Conservation (phyloP, 1,140 invertebrate species). For the Xylocopa sonorina region DNA sequence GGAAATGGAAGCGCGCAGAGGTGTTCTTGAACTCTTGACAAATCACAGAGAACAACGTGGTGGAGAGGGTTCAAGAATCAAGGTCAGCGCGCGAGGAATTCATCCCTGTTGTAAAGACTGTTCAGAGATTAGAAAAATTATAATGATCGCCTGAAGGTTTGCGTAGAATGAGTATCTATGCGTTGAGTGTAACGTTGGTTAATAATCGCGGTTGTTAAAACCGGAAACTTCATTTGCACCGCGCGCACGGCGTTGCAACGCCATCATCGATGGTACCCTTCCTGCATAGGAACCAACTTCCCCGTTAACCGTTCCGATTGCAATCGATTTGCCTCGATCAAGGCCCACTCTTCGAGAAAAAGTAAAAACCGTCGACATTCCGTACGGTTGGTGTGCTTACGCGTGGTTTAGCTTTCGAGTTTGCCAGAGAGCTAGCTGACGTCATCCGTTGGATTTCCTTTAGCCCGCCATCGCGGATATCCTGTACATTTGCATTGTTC, state of each 20-base stretch:
- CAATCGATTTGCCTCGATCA: background rate
- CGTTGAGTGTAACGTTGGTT: background rate
- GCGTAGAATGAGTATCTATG: background rate
- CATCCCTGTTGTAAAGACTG: background rate
- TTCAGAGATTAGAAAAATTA: conserved; percentile 22
- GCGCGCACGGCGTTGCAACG: background rate
- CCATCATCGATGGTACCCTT: background rate
- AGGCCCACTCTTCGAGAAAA: conserved; percentile 21
- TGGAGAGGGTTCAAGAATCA: background rate
- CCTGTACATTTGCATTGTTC: background rate
- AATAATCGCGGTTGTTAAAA: background rate
- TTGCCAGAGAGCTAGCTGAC: background rate
- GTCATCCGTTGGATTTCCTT: background rate
- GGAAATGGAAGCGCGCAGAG: no score
- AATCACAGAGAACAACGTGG: no score
- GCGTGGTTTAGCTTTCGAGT: conserved; percentile 22
- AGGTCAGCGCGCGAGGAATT: background rate
- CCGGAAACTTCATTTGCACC: conserved; percentile 1
- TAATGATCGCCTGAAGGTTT: background rate
- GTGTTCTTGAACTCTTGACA: no score
- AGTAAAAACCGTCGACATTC: conserved; percentile 37
- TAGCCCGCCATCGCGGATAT: background rate
- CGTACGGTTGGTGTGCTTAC: background rate
- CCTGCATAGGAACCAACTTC: background rate
- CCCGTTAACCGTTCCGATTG: background rate